Conservation (phyloP, 2,888 invertebrate genomes). For the Salpingus planirostris region DNA sequence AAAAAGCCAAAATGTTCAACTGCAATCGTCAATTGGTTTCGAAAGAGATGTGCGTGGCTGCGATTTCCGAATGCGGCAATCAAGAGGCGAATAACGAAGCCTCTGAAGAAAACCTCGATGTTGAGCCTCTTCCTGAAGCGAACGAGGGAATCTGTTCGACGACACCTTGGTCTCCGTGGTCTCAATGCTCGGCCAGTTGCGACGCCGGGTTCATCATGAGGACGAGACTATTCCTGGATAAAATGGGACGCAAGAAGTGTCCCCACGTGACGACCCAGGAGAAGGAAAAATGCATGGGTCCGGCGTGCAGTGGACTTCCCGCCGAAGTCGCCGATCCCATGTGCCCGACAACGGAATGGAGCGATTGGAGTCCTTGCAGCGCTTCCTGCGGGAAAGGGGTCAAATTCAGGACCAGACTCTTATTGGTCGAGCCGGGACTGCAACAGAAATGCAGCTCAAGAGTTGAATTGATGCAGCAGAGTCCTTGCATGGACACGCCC, state of each 20-base stretch:
- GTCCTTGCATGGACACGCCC: conserved; percentile 56
- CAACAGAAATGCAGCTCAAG: conserved; percentile 58
- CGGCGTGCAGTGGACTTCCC: conserved; percentile 47
- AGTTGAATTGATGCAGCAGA: conserved; percentile 67
- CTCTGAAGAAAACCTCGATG: conserved; percentile 22
- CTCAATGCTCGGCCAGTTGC: conserved; percentile 80
- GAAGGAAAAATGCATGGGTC: conserved; percentile 70
- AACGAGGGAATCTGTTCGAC: conserved; percentile 54
- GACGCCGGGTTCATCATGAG: conserved; percentile 70
- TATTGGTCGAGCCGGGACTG: conserved; percentile 55
- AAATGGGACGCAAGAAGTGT: conserved; percentile 72
- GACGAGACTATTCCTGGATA: conserved; percentile 64
- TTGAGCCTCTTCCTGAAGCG: too few relatives aligned
- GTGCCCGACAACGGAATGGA: conserved; percentile 81
- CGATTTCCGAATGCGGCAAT: conserved; percentile 64
- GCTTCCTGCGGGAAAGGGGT: conserved; percentile 81
- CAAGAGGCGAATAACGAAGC: conserved; percentile 31
- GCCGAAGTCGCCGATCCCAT: conserved; percentile 50
- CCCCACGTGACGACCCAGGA: conserved; percentile 68
- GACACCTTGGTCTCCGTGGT: conserved; percentile 70
- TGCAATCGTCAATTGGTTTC: conserved; percentile 68
- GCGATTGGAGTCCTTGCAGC: conserved; percentile 87
- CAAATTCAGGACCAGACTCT: conserved; percentile 60
- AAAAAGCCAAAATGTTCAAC: conserved; percentile 61
- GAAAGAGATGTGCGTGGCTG: conserved; percentile 86